A percentile compares a stretch with the other conserved stretches of the same genome.
Evolutionary conservation across 2,888 invertebrate genomes (phyloP).

Genomic region (Melinaea marsaeus): DNA sequence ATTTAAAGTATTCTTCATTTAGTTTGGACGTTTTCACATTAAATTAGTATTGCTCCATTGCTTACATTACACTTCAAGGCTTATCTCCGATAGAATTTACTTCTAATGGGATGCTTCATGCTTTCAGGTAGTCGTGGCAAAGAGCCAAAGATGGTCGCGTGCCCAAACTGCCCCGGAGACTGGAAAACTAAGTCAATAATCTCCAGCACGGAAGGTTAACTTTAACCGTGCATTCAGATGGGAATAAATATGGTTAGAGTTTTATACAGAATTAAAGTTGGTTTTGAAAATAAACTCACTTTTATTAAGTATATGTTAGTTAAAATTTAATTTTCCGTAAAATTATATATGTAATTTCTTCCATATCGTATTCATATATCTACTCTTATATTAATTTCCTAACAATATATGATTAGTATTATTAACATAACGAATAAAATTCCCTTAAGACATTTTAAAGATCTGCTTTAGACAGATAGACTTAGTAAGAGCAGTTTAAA

Average conservation of each 20-base stretch:
- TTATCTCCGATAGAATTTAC: constrained; percentile 1
- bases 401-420: no score
- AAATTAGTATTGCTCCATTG: not conserved
- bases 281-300: not conserved
- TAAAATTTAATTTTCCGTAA: no score
- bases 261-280: not conserved
- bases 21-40: not conserved
- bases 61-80: not conserved
- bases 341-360: no score
- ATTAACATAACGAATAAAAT: no score
- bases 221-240: not conserved
- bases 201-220: constrained; percentile 1
- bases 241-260: not conserved
- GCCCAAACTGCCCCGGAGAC: not conserved
- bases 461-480: not conserved
- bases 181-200: constrained; percentile 5
- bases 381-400: no score
- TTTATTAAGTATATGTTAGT: no score
- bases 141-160: not conserved
- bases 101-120: constrained; percentile 2
- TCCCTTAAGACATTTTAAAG: no score
- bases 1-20: not conserved
- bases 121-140: constrained; percentile 2
- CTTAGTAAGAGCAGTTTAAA: not conserved
- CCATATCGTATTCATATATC: no score